A percentile compares a stretch with the other conserved stretches of the same genome.
phyloP scores from a whole-genome alignment of 2,113 vertebrate species.

The Gorilla gorilla region DNA sequence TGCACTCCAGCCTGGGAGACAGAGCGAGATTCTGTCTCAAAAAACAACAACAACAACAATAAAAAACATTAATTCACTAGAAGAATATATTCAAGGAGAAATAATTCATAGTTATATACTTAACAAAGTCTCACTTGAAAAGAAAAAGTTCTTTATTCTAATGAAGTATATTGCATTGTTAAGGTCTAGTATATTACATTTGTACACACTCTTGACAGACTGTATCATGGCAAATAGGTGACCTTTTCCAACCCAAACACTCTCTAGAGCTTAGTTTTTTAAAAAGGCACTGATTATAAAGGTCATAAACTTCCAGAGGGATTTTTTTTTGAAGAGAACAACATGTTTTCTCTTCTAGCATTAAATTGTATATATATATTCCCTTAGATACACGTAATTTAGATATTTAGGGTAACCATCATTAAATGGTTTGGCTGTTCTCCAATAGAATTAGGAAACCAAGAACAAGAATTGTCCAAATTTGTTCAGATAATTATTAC shows the following conservation, averaged over 20 bases:
- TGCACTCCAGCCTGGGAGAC: too few relatives aligned
- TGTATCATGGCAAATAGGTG: slow-evolving; percentile 46
- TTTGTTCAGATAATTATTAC: neutral
- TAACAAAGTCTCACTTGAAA: slow-evolving; percentile 43
- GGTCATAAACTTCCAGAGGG: slow-evolving; percentile 62
- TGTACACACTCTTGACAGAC: slow-evolving; percentile 64
- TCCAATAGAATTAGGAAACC: neutral
- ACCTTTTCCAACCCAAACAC: slow-evolving; percentile 66
- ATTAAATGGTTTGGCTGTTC: slow-evolving; percentile 6
- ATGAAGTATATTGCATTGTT: slow-evolving; percentile 55
- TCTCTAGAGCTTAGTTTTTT: slow-evolving; percentile 56
- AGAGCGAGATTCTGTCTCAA: too few relatives aligned
- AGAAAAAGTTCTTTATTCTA: neutral
- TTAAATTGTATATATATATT: neutral
- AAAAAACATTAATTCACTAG: neutral
- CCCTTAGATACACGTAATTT: slow-evolving; percentile 15
- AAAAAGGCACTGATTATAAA: slow-evolving; percentile 68
- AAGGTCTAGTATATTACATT: slow-evolving; percentile 53
- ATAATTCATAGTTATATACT: neutral
- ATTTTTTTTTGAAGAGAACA: slow-evolving; percentile 50
- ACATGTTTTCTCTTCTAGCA: slow-evolving; percentile 53
- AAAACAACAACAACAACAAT: too few relatives aligned
- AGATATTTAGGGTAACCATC: slow-evolving; percentile 30
- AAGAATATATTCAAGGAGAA: neutral
- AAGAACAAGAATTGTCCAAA: neutral